Conservation (phyloP, 2,888 invertebrate species). For the Globia sparganii region DNA sequence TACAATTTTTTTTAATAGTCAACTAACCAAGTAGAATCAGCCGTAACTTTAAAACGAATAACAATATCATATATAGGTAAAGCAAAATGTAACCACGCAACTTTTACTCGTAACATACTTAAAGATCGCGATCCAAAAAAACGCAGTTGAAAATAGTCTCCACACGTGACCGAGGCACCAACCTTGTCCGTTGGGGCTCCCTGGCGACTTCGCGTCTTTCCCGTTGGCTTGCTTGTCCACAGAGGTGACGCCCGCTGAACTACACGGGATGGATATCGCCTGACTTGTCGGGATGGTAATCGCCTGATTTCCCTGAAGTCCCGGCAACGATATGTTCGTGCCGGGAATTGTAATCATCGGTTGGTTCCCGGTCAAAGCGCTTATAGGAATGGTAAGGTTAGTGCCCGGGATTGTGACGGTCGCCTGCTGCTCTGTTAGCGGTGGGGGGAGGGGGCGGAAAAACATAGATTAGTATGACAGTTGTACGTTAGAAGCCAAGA, state of each 20-base stretch:
- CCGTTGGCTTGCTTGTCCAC: conserved; percentile 76
- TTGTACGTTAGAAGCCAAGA: conserved; percentile 78
- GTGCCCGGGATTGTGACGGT: conserved; percentile 91
- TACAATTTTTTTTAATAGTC: neutral
- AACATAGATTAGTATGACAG: conserved; percentile 87
- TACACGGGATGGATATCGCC: conserved; percentile 77
- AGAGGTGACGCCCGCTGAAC: conserved; percentile 71
- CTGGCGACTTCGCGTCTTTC: conserved; percentile 87
- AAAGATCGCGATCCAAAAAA: conserved; percentile 27
- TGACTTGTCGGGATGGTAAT: conserved; percentile 67
- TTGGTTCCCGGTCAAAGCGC: conserved; percentile 86
- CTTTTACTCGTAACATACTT: conserved; percentile 25
- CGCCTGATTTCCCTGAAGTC: conserved; percentile 66
- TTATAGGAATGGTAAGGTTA: conserved; percentile 91
- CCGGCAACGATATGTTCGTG: conserved; percentile 85
- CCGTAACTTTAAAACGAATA: neutral
- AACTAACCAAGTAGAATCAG: neutral
- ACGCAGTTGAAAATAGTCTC: conserved; percentile 57
- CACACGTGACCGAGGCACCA: conserved; percentile 72
- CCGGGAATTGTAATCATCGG: conserved; percentile 90
- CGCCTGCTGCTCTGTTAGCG: conserved; percentile 88
- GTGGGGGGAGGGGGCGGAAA: conserved; percentile 76
- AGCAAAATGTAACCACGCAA: neutral
- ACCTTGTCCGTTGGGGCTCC: conserved; percentile 81
- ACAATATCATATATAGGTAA: neutral